A percentile compares a stretch with the other conserved stretches of the same genome.
These are phyloP conservation scores for Pristionchus pacificus DNA, from an alignment of 1,140 invertebrate species.

Conservation along the genomic window DNA sequence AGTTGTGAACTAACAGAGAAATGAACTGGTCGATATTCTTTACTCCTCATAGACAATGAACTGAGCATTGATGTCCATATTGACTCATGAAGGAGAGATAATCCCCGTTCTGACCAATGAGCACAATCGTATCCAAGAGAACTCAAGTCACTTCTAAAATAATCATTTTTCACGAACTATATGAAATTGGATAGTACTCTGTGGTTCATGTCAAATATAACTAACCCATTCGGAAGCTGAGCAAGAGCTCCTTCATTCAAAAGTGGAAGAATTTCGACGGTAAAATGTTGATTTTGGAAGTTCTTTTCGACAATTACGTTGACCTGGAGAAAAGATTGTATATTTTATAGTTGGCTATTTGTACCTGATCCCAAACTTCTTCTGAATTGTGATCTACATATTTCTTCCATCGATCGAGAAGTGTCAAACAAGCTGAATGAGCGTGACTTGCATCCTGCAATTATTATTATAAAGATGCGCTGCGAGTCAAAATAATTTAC, in stretches of 20 bases:
- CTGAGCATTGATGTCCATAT: slow-evolving; percentile 31
- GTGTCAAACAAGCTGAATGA: slow-evolving; percentile 15
- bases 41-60: not conserved
- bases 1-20: not conserved
- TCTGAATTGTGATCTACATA: slow-evolving; percentile 26
- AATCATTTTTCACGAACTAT: too few relatives aligned
- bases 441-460: slow-evolving; percentile 24
- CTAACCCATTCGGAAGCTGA: slow-evolving; percentile 24
- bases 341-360: not conserved
- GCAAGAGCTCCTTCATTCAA: slow-evolving; percentile 21
- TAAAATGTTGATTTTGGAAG: slow-evolving; percentile 16
- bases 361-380: slow-evolving; percentile 31
- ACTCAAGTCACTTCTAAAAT: slow-evolving; percentile 20
- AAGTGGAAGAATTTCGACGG: slow-evolving; percentile 29
- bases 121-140: slow-evolving; percentile 30
- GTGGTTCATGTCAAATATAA: not conserved
- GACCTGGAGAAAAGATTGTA: slow-evolving; percentile 7
- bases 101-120: slow-evolving; percentile 26
- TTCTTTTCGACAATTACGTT: slow-evolving; percentile 29
- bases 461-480: not conserved
- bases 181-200: slow-evolving; percentile 7
- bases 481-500: not conserved
- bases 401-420: slow-evolving; percentile 20
- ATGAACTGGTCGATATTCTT: not conserved
- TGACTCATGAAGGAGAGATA: slow-evolving; percentile 26